Conservation (phyloP, 2,113 vertebrate genomes). For the Steatornis caripensis region DNA sequence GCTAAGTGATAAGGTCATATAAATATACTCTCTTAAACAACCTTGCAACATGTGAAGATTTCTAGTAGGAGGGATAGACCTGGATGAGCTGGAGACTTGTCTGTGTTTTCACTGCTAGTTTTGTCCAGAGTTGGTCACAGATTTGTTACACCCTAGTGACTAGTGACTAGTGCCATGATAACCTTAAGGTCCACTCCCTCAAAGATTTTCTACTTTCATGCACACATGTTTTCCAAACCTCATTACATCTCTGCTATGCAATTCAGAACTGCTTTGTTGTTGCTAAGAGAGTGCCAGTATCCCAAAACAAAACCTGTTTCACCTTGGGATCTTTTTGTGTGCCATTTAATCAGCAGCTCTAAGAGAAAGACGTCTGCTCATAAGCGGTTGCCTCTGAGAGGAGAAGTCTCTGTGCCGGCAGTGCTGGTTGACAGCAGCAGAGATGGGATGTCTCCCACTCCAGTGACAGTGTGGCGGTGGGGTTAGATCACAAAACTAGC, state of each 20-base stretch:
- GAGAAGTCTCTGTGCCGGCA: not conserved
- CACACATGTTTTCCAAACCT: not conserved
- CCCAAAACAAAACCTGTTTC: not conserved
- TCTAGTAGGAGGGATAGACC: not conserved
- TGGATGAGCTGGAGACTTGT: not conserved
- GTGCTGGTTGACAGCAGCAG: not conserved
- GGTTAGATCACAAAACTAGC: not conserved
- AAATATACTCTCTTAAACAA: not conserved
- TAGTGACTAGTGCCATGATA: not conserved
- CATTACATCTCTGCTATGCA: rapidly evolving
- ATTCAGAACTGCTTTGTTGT: not conserved
- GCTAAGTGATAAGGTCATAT: not conserved
- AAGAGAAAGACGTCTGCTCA: not conserved
- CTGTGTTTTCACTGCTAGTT: not conserved
- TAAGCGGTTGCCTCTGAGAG: not conserved
- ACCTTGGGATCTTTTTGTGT: not conserved
- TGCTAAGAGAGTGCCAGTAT: not conserved
- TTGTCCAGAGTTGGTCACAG: not conserved
- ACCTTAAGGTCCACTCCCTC: not conserved
- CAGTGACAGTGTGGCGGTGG: rapidly evolving
- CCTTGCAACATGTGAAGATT: not conserved
- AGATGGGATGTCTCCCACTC: rapidly evolving
- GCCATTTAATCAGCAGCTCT: not conserved
- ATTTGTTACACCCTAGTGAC: not conserved
- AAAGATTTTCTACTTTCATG: not conserved